Evolutionary conservation across 2,113 vertebrate species (phyloP), one percentile per base, ranked within the genome.

Genomic region (Zootoca vivipara): DNA sequence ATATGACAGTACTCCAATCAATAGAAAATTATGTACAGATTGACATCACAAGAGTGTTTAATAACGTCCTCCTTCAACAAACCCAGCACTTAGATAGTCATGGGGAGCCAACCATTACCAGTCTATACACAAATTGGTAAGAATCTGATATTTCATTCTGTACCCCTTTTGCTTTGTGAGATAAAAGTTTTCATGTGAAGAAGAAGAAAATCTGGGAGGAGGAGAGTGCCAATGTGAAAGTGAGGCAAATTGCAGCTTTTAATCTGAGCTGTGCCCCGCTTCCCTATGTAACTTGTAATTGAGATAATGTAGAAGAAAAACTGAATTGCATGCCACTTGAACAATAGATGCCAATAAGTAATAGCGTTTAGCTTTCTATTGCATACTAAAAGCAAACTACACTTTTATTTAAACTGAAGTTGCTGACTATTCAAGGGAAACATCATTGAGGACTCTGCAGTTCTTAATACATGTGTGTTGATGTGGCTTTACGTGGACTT

Each of bases 1-100:
- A 99, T 89, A 99, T 99, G 99, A 99, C 99, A 2, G 99, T 99
- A 72, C 98, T 99, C 7, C 99, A 99, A 92, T 99, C 99, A 89
- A 99, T 99, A 94, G 99, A 99, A 97, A 99, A 99, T 93, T 99
- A 99, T 91, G 99, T 99, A 90, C 98, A 99, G 95, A 99, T 99
- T 6, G 99, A 99, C 97, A 99, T 99, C 91, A 99, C 99, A 24
- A 97, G 99, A 86, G 99, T 99, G 56, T 99, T 99, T 94, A 99
- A 99, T 96, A 99, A 99, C 4, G 99, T 99, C 85, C 98, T 99
- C 89, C 98, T 99, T 93, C 99, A 99, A 94, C 99, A 99, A 97
- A 99, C 99, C 9, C 99, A 99, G 95, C 99, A 99, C 96, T 98
- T 99, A 96, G 99, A 99, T 94, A 99, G 99, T 91, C 99, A 99